A percentile compares a stretch with the other conserved stretches of the same genome.
Evolutionary conservation across 2,113 vertebrate genomes (phyloP).

Genomic region (Tupaia chinensis): DNA sequence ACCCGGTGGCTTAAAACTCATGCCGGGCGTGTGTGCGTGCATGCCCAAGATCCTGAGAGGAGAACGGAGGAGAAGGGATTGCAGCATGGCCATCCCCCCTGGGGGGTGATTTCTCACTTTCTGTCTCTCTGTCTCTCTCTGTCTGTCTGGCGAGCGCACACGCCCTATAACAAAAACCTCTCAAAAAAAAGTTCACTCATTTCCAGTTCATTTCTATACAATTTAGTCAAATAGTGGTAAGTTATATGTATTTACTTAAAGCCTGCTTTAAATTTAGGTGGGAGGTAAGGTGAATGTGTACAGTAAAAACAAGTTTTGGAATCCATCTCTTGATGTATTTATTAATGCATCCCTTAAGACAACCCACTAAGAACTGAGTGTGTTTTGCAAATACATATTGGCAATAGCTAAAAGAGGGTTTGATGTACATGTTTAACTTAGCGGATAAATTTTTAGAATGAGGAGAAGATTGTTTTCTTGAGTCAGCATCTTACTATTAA

Average conservation of each 20-base stretch:
- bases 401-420: background rate
- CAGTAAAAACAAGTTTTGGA: constrained; percentile 46
- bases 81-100: too few relatives aligned
- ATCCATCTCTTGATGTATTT: constrained; percentile 47
- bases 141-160: too few relatives aligned
- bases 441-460: background rate
- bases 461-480: background rate
- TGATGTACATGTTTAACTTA: constrained; percentile 4
- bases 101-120: too few relatives aligned
- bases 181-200: background rate
- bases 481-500: constrained; percentile 53
- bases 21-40: too few relatives aligned
- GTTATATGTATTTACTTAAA: constrained; percentile 12
- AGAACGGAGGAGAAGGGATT: too few relatives aligned
- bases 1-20: too few relatives aligned
- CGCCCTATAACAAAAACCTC: too few relatives aligned
- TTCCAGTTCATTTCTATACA: constrained; percentile 29
- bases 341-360: constrained; percentile 32
- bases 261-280: constrained; percentile 32
- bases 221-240: background rate
- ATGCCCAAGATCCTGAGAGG: too few relatives aligned
- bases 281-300: background rate
- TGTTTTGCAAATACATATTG: constrained; percentile 61
- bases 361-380: background rate
- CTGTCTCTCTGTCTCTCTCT: too few relatives aligned